Percentiles rank a stretch among this genome's conserved stretches.
Conservation (phyloP, 2,113 vertebrate species). For the Ranitomeya imitator region DNA sequence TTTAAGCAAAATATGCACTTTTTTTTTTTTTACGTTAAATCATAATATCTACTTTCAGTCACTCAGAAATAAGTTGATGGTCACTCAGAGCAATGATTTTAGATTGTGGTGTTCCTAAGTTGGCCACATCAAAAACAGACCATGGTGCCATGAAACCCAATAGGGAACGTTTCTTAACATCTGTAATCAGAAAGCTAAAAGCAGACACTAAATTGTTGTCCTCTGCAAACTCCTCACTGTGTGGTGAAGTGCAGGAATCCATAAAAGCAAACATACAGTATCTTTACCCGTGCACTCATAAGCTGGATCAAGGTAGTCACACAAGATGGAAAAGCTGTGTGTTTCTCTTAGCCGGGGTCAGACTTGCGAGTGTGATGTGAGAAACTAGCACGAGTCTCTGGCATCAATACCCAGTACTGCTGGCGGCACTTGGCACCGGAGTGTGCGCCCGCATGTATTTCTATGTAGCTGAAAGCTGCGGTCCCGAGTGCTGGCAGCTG, state of each 20-base stretch:
- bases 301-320: background rate
- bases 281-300: background rate
- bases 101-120: background rate
- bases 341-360: too few relatives aligned
- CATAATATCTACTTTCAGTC: background rate
- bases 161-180: conserved; percentile 1
- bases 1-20: too few relatives aligned
- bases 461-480: too few relatives aligned
- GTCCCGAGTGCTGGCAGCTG: too few relatives aligned
- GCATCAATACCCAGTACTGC: too few relatives aligned
- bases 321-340: too few relatives aligned
- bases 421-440: too few relatives aligned
- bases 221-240: background rate
- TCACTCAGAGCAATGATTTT: background rate
- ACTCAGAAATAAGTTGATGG: background rate
- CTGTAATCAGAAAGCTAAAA: conserved; percentile 30
- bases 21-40: background rate
- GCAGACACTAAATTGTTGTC: conserved; percentile 34
- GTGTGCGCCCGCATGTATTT: too few relatives aligned
- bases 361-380: too few relatives aligned
- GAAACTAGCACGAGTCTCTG: too few relatives aligned
- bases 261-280: background rate
- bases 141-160: background rate
- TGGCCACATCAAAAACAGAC: background rate
- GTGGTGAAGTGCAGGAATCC: background rate